A percentile compares a stretch with the other conserved stretches of the same genome.
Evolutionary conservation across 2,797 vertebrate genomes (phyloP).

Genomic region (Euthynnus affinis): DNA sequence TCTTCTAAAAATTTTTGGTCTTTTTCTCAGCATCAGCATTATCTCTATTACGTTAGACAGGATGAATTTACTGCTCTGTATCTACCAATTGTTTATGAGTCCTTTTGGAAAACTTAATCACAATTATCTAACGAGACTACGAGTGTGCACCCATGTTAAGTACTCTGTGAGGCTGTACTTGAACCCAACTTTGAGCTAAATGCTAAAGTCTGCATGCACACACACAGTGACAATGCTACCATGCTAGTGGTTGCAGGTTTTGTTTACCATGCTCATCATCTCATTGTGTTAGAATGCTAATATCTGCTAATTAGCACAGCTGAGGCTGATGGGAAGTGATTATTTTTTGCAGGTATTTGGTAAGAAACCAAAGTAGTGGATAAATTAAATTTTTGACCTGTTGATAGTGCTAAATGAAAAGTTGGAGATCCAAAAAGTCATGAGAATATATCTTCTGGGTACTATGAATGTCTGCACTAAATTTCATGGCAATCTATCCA

Average conservation of each 20-base stretch:
- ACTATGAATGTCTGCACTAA: not conserved
- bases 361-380: too few species aligned
- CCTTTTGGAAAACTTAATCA: not conserved
- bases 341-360: not conserved
- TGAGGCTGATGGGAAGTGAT: not conserved
- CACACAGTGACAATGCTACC: not conserved
- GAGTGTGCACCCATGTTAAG: not conserved
- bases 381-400: not conserved
- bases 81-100: not conserved
- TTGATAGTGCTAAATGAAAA: not conserved
- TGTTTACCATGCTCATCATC: not conserved
- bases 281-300: not conserved
- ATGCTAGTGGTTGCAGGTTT: not conserved
- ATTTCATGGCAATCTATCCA: not conserved
- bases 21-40: not conserved
- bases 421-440: not conserved
- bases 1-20: not conserved
- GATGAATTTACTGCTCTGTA: too few species aligned
- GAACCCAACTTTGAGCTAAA: not conserved
- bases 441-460: not conserved
- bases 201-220: not conserved
- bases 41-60: not conserved
- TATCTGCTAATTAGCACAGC: not conserved
- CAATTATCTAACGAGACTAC: not conserved
- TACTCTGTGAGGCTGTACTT: not conserved